These are phyloP conservation scores for Tinamus guttatus DNA, from an alignment of 2,113 vertebrate species.

Conservation along the genomic window DNA sequence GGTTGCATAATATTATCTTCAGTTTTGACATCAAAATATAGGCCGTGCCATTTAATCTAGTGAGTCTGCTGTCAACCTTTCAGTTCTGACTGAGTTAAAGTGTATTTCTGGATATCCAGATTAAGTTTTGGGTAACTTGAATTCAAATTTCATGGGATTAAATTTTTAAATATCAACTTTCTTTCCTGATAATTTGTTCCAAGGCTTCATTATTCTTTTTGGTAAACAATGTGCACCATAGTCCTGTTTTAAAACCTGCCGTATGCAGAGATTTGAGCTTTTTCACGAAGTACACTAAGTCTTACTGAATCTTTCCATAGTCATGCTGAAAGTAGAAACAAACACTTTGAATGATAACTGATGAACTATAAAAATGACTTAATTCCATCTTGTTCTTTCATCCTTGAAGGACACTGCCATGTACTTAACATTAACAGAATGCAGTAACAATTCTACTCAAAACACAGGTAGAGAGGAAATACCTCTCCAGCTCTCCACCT, in stretches of 20 bases:
- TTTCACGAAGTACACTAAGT: background rate
- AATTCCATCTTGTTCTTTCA: background rate
- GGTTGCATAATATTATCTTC: background rate
- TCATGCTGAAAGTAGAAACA: background rate
- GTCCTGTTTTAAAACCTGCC: background rate
- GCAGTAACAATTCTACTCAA: background rate
- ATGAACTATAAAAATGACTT: background rate
- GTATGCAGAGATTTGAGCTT: background rate
- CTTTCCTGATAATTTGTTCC: background rate
- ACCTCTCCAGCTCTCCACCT: too few species aligned
- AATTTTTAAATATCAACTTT: background rate
- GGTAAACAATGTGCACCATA: background rate
- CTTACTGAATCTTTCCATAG: background rate
- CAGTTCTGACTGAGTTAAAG: background rate
- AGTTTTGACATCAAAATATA: background rate
- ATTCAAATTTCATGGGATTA: background rate
- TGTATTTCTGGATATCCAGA: background rate
- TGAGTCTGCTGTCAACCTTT: background rate
- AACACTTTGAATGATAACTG: background rate
- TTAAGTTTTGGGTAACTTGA: background rate
- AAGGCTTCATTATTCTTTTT: background rate
- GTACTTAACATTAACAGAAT: background rate
- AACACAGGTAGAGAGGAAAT: background rate
- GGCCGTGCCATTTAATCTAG: background rate
- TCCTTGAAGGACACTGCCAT: background rate